A percentile compares a stretch with the other conserved stretches of the same genome.
These are phyloP conservation scores for Tyrophagus putrescentiae DNA, from an alignment of 1,140 invertebrate genomes.

Conservation along the genomic window DNA sequence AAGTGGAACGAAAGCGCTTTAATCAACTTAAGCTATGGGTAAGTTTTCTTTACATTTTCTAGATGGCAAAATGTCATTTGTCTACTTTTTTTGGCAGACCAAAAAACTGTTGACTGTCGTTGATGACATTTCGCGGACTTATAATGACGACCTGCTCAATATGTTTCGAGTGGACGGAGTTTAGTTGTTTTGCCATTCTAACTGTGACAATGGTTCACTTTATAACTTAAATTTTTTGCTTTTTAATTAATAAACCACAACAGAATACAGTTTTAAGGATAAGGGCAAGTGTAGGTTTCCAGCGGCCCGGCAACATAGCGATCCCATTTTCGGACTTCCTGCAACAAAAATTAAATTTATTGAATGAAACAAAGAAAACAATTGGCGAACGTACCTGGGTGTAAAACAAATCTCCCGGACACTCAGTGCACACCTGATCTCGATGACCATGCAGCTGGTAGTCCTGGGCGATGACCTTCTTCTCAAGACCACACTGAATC, in stretches of 20 bases:
- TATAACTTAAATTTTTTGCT: too few relatives aligned
- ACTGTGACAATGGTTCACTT: too few relatives aligned
- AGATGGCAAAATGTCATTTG: background rate
- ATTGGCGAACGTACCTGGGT: too few relatives aligned
- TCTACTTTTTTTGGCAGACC: background rate
- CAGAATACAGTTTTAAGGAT: too few relatives aligned
- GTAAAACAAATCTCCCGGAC: conserved; percentile 23
- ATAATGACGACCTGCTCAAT: conserved; percentile 6
- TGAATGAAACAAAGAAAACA: too few relatives aligned
- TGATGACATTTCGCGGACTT: background rate
- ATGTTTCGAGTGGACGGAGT: conserved; percentile 11
- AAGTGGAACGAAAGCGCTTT: background rate
- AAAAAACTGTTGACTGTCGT: background rate
- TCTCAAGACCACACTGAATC: conserved; percentile 15
- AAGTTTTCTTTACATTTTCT: background rate
- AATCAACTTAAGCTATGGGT: conserved; percentile 7
- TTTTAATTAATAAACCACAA: too few relatives aligned
- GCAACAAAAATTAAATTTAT: too few relatives aligned
- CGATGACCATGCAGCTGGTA: conserved; percentile 23
- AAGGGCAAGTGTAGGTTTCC: conserved; percentile 17
- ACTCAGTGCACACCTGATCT: conserved; percentile 24
- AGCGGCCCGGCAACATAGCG: conserved; percentile 23
- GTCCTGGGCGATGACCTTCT: background rate
- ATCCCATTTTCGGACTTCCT: conserved; percentile 22
- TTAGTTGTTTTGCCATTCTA: too few relatives aligned